Evolutionary conservation across 1,140 invertebrate species (phyloP).

Genomic region (Drosophila novamexicana): DNA sequence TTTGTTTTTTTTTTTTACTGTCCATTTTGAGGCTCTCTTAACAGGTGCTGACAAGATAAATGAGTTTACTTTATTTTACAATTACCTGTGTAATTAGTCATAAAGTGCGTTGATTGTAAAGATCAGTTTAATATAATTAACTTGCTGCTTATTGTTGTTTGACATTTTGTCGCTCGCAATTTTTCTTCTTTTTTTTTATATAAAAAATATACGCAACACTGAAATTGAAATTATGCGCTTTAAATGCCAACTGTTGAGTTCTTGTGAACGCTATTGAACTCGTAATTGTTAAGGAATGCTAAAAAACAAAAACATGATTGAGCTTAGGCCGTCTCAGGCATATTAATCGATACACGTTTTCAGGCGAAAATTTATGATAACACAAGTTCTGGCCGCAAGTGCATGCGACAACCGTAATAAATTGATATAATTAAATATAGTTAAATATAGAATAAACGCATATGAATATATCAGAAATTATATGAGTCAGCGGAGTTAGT

Average conservation of each 20-base stretch:
- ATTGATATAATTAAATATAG: neutral
- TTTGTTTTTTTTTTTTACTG: neutral
- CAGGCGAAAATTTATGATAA: conserved; percentile 27
- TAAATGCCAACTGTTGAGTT: conserved; percentile 68
- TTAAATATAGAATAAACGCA: neutral
- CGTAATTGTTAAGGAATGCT: conserved; percentile 62
- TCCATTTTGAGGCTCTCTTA: conserved; percentile 38
- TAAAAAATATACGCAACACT: conserved; percentile 24
- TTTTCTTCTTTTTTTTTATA: conserved; percentile 55
- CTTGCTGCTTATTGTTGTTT: conserved; percentile 43
- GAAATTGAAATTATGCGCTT: conserved; percentile 61
- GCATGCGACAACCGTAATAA: conserved; percentile 12
- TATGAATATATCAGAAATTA: neutral
- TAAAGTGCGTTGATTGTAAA: conserved; percentile 75
- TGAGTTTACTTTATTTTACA: conserved; percentile 39
- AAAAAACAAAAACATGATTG: conserved; percentile 18
- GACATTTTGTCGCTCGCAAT: conserved; percentile 51
- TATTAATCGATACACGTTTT: conserved; percentile 45
- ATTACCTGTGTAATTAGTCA: conserved; percentile 69
- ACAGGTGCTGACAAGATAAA: conserved; percentile 48
- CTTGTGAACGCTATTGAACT: conserved; percentile 78
- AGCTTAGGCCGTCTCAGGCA: conserved; percentile 26
- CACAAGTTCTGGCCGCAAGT: conserved; percentile 24
- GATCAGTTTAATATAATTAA: conserved; percentile 74
- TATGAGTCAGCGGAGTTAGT: conserved; percentile 17